Percentiles rank a stretch among this genome's conserved stretches.
Evolutionary conservation across 2,888 invertebrate genomes (phyloP).

Genomic region (Dione vanillae): DNA sequence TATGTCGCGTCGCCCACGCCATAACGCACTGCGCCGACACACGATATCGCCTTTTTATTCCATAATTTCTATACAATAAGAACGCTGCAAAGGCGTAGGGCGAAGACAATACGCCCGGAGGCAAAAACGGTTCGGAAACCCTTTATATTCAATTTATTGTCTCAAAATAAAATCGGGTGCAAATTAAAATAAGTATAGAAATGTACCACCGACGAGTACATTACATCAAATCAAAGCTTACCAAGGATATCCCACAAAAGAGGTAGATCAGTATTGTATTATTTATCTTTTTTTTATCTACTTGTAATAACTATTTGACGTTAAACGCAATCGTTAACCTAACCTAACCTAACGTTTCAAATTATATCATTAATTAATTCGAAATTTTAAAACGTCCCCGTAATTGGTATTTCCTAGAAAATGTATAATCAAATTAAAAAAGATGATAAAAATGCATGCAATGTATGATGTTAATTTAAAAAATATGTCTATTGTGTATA

Average conservation of each 20-base stretch:
- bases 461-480: background rate
- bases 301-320: too few relatives aligned
- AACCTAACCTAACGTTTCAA: too few relatives aligned
- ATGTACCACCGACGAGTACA: slow-evolving; percentile 58
- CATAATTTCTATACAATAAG: slow-evolving; percentile 80
- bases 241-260: slow-evolving; percentile 45
- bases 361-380: too few relatives aligned
- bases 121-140: slow-evolving; percentile 79
- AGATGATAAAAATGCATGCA: slow-evolving; percentile 6
- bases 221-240: slow-evolving; percentile 53
- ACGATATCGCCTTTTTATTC: slow-evolving; percentile 82
- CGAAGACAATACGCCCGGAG: slow-evolving; percentile 84
- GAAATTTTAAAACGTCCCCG: too few relatives aligned
- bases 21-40: slow-evolving; percentile 66
- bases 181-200: slow-evolving; percentile 80
- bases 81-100: slow-evolving; percentile 78
- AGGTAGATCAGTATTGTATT: slow-evolving; percentile 10
- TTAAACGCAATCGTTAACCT: too few relatives aligned
- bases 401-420: too few relatives aligned
- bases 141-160: slow-evolving; percentile 82
- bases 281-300: background rate
- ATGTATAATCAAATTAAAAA: slow-evolving; percentile 2
- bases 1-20: slow-evolving; percentile 52
- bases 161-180: slow-evolving; percentile 84
- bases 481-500: slow-evolving; percentile 3